Evolutionary conservation across 1,140 invertebrate species (phyloP).

Genomic region (Zelostemma sp.): DNA sequence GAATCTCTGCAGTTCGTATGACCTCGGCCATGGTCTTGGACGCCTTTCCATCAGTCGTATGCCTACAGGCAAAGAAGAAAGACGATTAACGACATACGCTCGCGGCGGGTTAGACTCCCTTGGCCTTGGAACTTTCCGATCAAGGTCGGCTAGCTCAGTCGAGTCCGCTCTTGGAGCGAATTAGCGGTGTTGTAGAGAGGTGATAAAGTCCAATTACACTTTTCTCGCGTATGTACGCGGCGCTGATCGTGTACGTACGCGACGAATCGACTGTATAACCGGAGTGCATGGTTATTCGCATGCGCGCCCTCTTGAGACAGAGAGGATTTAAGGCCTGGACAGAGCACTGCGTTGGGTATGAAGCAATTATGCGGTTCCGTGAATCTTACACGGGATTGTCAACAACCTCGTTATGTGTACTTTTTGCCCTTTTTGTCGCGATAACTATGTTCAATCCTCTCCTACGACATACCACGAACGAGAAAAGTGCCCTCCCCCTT

Average conservation of each 20-base stretch:
- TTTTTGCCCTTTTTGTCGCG: slow-evolving; percentile 5
- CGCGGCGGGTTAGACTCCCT: not conserved
- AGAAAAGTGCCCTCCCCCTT: not conserved
- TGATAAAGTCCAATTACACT: slow-evolving; percentile 44
- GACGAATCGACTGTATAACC: slow-evolving; percentile 18
- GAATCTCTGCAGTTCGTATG: not conserved
- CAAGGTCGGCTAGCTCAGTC: slow-evolving; percentile 15
- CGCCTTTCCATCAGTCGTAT: slow-evolving; percentile 4
- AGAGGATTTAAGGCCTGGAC: slow-evolving; percentile 31
- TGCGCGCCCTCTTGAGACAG: slow-evolving; percentile 25
- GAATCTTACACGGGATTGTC: slow-evolving; percentile 53
- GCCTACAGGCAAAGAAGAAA: not conserved
- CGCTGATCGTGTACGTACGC: slow-evolving; percentile 13
- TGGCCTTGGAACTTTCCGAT: slow-evolving; percentile 17
- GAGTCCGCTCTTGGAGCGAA: slow-evolving; percentile 17
- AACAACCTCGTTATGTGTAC: slow-evolving; percentile 49
- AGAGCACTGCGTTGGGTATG: slow-evolving; percentile 33
- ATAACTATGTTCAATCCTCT: slow-evolving; percentile 3
- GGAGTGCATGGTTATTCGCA: slow-evolving; percentile 34
- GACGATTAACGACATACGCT: slow-evolving; percentile 1
- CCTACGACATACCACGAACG: slow-evolving; percentile 8
- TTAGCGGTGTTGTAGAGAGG: slow-evolving; percentile 24
- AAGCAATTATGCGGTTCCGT: slow-evolving; percentile 60
- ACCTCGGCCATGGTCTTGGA: not conserved
- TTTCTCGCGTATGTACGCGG: slow-evolving; percentile 25